These are phyloP conservation scores for Euborellia annulipes DNA, from an alignment of 1,140 invertebrate genomes.

Conservation along the genomic window DNA sequence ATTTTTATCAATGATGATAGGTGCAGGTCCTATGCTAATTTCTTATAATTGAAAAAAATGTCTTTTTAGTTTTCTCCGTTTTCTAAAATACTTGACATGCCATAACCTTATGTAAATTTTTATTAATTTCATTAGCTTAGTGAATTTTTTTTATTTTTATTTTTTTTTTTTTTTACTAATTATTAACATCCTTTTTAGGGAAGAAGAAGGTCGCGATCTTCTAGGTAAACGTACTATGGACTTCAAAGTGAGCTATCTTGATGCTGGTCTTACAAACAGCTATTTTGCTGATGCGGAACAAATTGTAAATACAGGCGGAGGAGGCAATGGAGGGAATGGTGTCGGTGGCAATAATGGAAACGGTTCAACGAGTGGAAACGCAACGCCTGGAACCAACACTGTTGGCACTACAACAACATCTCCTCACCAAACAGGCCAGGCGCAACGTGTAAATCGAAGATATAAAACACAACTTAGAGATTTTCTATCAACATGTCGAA, in stretches of 20 bases:
- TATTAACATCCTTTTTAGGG: slow-evolving; percentile 53
- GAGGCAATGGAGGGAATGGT: no score
- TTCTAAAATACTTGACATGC: no score
- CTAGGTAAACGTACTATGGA: slow-evolving; percentile 95
- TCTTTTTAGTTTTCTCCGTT: no score
- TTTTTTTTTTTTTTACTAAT: slow-evolving; percentile 5
- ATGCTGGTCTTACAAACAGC: slow-evolving; percentile 75
- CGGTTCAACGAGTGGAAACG: slow-evolving; percentile 9
- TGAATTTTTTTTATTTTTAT: slow-evolving; percentile 4
- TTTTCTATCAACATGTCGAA: slow-evolving; percentile 79
- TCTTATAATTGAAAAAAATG: no score
- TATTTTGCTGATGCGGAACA: slow-evolving; percentile 74
- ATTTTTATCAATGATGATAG: no score
- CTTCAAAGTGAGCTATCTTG: slow-evolving; percentile 94
- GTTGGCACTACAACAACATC: slow-evolving; percentile 31
- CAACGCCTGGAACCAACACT: slow-evolving; percentile 22
- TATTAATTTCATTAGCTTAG: no score
- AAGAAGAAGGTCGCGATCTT: slow-evolving; percentile 92
- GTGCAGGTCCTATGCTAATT: no score
- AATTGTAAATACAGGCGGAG: no score
- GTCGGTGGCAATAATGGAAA: slow-evolving; percentile 6
- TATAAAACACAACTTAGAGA: slow-evolving; percentile 87
- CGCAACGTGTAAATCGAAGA: slow-evolving; percentile 62
- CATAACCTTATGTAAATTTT: no score
- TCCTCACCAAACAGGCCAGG: no score